Evolutionary conservation across 2,888 invertebrate genomes (phyloP), one percentile per base, ranked within the genome.

Genomic region (Aphrophora alni): DNA sequence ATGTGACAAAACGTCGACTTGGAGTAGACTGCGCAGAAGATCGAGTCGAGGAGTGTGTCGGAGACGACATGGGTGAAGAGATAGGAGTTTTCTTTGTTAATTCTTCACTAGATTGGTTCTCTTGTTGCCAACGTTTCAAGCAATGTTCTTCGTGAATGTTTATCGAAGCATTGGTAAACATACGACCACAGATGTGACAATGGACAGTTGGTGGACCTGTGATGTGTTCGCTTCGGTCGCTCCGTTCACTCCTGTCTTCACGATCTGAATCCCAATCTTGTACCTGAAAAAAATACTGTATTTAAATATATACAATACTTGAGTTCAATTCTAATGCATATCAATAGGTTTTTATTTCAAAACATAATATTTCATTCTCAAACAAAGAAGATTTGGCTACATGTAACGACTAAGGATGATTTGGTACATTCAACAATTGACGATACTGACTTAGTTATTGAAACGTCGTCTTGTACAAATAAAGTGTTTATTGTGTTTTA

Each of bases 121-220:
- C 91, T 1, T 87, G 85, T 51, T 91, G 89, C 92, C 92, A 92
- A 85, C 92, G 92, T 85, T 91, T 90, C 79, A 93, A 86, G 85
- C 94, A 94, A 85, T 93, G 92, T 1, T 92, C 92, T 86, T 93
- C 92, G 87, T 94, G 93, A 82, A 93, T 92, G 77, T 89, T 89
- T 44, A 93, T 91, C 73, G 92, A 92, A 85, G 90, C 90, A 0
- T 90, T 89, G 38, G 93, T 93, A 85, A 93, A 93, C 85, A 91
- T 91, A 74, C 92, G 88, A 1, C 92, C 92, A 85, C 94, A 94
- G 84, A 92, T 90, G 87, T 92, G 91, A 86, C 94, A 94, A 81
- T 88, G 85, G 1, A 90, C 87, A n/a, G 87, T 73, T 17, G 77
- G 38, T 17, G 77, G 77, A 24, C 77, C 77, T 21, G 70, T 68